Base-by-base conservation (phyloP, 2,113 vertebrate species). In the Pampusana beccarii region DNA sequence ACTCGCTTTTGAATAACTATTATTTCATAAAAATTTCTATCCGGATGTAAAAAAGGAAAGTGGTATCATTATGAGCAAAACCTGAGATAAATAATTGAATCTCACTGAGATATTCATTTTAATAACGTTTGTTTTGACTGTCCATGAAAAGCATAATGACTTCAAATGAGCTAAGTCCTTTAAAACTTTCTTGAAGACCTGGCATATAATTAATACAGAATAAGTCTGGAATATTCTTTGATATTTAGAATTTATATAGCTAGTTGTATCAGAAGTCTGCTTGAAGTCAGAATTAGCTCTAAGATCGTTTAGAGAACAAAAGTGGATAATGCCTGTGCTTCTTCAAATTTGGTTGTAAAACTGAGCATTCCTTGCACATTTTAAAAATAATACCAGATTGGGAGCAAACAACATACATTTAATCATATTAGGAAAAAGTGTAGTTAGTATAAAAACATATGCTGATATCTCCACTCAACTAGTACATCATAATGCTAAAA, bases 61-160 rank as follows among this genome's bases (percentile, higher is more conserved):
- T 81, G 83, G 56, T 96, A 92, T 95, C 90, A 95, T 96, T 96
- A 96, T 94, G 93, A 90, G 88, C 34, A 95, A 96, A 95, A 90
- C 85, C 80, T 95, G 80, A 92, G 83, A 96, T 96, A 96, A 97
- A 97, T 97, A 96, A 96, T 92, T 96, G 88, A 96, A 94, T 94
- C 93, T 95, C 51, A 64, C 95, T 86, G 86, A 94, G 93, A 93
- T 93, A 96, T 95, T 96, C 38, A 92, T 95, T 96, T 95, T 93
- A 94, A 93, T 87, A 94, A 93, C 77, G 79, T 97, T 96, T 96
- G 73, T 96, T 95, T 93, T 95, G 88, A 74, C 91, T 93, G 61
- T 51, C 72, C 77, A 86, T 88, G 93, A 93, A 96, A 96, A 92
- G 82, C 80, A 72, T 91, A 96, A 96, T 96, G 86, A 93, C 86